Evolutionary conservation across 2,797 vertebrate genomes (phyloP), one percentile per base, ranked within the genome.

Genomic region (Podarcis lilfordi): DNA sequence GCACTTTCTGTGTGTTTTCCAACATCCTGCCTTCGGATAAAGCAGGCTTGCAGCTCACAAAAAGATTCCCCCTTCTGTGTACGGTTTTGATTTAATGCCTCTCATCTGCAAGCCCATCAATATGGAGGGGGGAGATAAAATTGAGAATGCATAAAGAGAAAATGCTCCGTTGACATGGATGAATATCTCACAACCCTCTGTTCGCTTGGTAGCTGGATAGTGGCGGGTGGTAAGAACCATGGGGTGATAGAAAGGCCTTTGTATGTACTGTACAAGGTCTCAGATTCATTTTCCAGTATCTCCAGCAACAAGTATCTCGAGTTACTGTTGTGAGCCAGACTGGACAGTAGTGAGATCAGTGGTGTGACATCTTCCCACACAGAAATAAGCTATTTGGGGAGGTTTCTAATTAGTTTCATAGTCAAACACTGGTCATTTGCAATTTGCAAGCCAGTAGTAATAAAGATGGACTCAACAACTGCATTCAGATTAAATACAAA

Each of bases 1-100:
- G 79, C 78, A 55, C 89, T 84, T 93, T 1, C 85, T 72, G 45
- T 64, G 45, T 80, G 37, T 89, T 91, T 91, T 45, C 81, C 81
- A 78, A 21, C 82, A 61, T 84, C 45, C 82, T 4, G 64, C 29
- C 87, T 88, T 84, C 88, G 83, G 77, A 82, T 59, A 3, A 55
- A 75, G 72, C 55, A 21, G 75, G 75, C 86, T 25, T 43, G 1
- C 0, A 3, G 29, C 37, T 64, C 66, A 55, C 77, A 25, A 61
- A 59, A 64, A 89, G 50, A 64, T 17, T 25, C 35, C 66, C 37
- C 77, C 55, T 43, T 40, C 2, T 0, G 11, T 0, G 7, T 84
- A 25, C 68, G 76, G 50, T 86, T 91, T 89, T n/a, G 32, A 7
- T 50, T 72, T n/a, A 64, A 37, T 35, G 71, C 32, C 69, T 35